These are phyloP conservation scores for Acleris literana DNA, from an alignment of 2,888 invertebrate genomes.

Conservation along the genomic window DNA sequence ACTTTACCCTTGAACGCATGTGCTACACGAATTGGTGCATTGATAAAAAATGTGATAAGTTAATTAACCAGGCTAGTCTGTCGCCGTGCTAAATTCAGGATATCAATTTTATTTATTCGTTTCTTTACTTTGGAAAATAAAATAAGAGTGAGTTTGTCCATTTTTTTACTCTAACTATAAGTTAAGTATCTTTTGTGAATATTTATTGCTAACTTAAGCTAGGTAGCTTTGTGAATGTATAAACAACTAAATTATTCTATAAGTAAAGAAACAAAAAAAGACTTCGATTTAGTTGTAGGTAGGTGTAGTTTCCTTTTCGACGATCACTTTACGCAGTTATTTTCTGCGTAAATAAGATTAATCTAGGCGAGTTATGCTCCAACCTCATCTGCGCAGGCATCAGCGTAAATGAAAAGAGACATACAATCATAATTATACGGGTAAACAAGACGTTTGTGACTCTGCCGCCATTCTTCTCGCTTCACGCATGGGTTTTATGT, in stretches of 20 bases:
- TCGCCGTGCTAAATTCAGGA: constrained; percentile 6
- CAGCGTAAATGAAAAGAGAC: constrained; percentile 26
- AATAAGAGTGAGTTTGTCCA: no score
- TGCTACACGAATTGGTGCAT: constrained; percentile 75
- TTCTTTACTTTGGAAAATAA: no score
- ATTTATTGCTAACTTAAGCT: no score
- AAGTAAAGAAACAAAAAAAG: no score
- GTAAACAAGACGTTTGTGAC: constrained; percentile 9
- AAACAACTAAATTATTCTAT: no score
- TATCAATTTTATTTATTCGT: neutral
- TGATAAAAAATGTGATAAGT: constrained; percentile 77
- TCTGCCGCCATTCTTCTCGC: constrained; percentile 1
- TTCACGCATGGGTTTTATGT: neutral
- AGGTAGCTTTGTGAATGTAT: no score
- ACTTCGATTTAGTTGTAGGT: no score
- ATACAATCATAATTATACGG: constrained; percentile 20
- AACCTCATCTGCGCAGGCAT: constrained; percentile 24
- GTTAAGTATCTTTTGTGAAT: no score
- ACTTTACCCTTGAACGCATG: constrained; percentile 80
- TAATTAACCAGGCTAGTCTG: constrained; percentile 55
- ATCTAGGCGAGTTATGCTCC: neutral
- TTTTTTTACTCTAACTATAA: no score
- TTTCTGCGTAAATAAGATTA: no score
- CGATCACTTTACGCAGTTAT: no score
- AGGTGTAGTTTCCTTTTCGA: no score